Evolutionary conservation across 1,140 invertebrate genomes (phyloP).

Genomic region (Antheraea mylitta): DNA sequence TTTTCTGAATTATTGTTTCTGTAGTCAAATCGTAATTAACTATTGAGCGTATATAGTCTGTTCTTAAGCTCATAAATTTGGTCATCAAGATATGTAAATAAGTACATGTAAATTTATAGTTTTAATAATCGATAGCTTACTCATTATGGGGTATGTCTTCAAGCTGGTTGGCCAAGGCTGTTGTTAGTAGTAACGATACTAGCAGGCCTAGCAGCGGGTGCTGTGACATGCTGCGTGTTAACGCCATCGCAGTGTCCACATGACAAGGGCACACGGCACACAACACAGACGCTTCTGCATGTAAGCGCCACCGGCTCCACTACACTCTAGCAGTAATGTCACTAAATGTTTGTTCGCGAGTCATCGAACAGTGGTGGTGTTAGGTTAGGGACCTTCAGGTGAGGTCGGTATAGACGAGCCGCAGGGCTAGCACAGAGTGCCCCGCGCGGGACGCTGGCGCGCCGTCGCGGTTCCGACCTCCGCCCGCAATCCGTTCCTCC

Average conservation of each 20-base stretch:
- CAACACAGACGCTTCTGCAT: slow-evolving; percentile 56
- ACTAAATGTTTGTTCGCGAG: slow-evolving; percentile 43
- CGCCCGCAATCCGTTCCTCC: slow-evolving; percentile 21
- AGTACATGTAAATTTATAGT: neutral
- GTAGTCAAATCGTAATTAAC: no score
- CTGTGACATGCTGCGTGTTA: slow-evolving; percentile 56
- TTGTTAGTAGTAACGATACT: slow-evolving; percentile 53
- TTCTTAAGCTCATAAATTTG: neutral
- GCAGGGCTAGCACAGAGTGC: slow-evolving; percentile 48
- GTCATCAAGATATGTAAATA: neutral
- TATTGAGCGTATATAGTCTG: no score
- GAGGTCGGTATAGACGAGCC: slow-evolving; percentile 40
- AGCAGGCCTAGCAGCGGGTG: slow-evolving; percentile 48
- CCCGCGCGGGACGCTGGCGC: slow-evolving; percentile 35
- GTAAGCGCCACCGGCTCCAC: slow-evolving; percentile 48
- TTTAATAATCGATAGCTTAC: slow-evolving; percentile 77
- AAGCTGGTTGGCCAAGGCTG: slow-evolving; percentile 83
- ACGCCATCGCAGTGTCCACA: slow-evolving; percentile 62
- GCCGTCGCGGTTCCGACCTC: slow-evolving; percentile 31
- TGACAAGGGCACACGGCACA: slow-evolving; percentile 44
- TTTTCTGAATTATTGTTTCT: no score
- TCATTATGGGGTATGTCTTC: slow-evolving; percentile 92
- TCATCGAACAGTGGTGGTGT: slow-evolving; percentile 42
- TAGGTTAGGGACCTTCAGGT: slow-evolving; percentile 31
- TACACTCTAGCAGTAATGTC: slow-evolving; percentile 50